Evolutionary conservation across 2,888 invertebrate genomes (phyloP), one percentile per base, ranked within the genome.

Genomic region (Amphipoea oculea): DNA sequence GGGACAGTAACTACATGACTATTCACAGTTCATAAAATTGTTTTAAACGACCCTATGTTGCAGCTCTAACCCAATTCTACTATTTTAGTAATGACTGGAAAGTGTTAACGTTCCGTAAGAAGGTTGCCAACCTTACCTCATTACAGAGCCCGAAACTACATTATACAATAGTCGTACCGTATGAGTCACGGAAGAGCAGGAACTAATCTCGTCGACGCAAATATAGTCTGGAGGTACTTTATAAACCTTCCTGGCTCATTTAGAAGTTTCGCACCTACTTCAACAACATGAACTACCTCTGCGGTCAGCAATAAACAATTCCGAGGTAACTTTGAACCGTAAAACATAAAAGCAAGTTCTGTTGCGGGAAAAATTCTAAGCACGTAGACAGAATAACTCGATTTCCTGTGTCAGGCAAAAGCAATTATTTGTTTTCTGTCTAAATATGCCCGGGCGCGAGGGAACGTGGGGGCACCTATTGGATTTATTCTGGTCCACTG

Each of bases 361-460:
- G n/a, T 73, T 83, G 72, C 67, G 67, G 62, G 54, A 85, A 87
- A 87, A 86, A 92, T 90, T 90, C 90, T 77, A 78, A 84, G 88
- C 93, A 93, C 93, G 93, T 91, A 85, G 86, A 79, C 76, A 73
- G 84, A 87, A 91, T 94, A 94, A 94, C 91, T 91, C 88, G 87
- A 93, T 93, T 93, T 88, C 84, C 87, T 79, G 81, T 91, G 91
- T 90, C 92, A 91, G 88, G 89, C 86, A 86, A 92, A 93, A 91
- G 90, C 93, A 94, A 94, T 94, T 94, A 94, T 91, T 89, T 92
- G 90, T 91, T 89, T 89, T 90, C 88, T 89, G 89, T 90, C 90
- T 91, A 91, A 91, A 92, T 90, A 91, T 91, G 89, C 79, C 72
- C 78, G 86, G 29, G 81, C 82, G 79, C 81, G 79, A 42, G 81